Percentiles rank a stretch among this genome's conserved stretches.
phyloP scores from a whole-genome alignment of 2,113 vertebrate species.

The Gallinago paraguaiae region DNA sequence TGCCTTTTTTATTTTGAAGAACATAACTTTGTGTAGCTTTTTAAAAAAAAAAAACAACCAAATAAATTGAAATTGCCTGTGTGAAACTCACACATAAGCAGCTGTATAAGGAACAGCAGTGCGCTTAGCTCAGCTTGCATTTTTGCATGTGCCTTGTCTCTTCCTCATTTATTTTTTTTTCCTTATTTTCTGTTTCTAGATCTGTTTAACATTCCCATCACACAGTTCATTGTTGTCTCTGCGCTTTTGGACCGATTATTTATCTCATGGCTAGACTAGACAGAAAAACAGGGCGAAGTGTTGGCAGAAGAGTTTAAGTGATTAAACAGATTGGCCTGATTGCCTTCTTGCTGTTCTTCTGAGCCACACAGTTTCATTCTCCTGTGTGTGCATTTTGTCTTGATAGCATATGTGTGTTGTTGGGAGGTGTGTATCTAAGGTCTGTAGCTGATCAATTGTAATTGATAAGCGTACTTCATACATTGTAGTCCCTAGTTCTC shows the following conservation, averaged over 20 bases:
- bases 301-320: neutral
- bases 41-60: neutral
- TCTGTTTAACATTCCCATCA: neutral
- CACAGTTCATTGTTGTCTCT: neutral
- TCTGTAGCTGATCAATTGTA: neutral
- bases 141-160: neutral
- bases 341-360: neutral
- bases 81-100: neutral
- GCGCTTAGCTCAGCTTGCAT: conserved; percentile 40
- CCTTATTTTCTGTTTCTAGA: neutral
- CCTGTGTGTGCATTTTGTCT: neutral
- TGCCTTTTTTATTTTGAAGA: neutral
- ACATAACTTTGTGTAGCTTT: neutral
- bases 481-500: neutral
- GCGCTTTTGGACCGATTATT: neutral
- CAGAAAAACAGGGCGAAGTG: neutral
- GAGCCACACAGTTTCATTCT: neutral
- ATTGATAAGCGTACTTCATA: neutral
- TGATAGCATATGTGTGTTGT: neutral
- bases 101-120: conserved; percentile 16
- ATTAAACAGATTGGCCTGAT: neutral
- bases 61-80: neutral
- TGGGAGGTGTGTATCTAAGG: neutral
- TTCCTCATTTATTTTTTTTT: conserved; percentile 29
- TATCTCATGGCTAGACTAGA: neutral